phyloP scores from a whole-genome alignment of 1,140 invertebrate genomes.

The Gryllus bimaculatus region DNA sequence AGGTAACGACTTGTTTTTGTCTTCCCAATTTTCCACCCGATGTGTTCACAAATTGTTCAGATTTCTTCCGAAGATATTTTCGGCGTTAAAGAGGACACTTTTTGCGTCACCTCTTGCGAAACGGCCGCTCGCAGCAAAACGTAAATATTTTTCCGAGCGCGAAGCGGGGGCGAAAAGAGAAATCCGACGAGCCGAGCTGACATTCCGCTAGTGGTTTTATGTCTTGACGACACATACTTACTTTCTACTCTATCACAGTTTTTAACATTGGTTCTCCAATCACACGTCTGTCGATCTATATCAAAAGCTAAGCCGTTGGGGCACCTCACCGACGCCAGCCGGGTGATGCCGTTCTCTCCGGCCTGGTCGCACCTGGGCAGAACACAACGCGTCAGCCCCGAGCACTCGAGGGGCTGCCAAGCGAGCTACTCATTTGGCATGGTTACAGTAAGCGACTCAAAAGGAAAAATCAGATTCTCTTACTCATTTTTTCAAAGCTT shows the following conservation, averaged over 20 bases:
- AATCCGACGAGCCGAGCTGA: not conserved
- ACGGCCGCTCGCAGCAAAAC: no score
- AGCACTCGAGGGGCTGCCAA: conserved; percentile 82
- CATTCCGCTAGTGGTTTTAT: conserved; percentile 8
- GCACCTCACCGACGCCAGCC: conserved; percentile 77
- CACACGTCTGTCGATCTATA: conserved; percentile 87
- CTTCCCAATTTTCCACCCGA: no score
- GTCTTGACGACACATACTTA: conserved; percentile 50
- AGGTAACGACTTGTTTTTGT: no score
- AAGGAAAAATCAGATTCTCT: no score
- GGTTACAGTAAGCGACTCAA: no score
- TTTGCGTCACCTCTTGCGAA: no score
- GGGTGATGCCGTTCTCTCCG: conserved; percentile 70
- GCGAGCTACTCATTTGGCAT: conserved; percentile 40
- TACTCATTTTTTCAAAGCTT: no score
- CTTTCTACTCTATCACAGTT: conserved; percentile 87
- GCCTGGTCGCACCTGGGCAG: conserved; percentile 76
- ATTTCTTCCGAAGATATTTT: no score
- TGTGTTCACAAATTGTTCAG: no score
- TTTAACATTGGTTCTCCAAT: conserved; percentile 92
- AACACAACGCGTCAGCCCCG: conserved; percentile 56
- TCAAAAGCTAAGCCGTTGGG: conserved; percentile 87
- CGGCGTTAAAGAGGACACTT: no score
- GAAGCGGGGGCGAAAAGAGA: not conserved
- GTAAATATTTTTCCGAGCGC: no score